Conservation (phyloP, 2,113 vertebrate genomes). For the Bos javanicus region DNA sequence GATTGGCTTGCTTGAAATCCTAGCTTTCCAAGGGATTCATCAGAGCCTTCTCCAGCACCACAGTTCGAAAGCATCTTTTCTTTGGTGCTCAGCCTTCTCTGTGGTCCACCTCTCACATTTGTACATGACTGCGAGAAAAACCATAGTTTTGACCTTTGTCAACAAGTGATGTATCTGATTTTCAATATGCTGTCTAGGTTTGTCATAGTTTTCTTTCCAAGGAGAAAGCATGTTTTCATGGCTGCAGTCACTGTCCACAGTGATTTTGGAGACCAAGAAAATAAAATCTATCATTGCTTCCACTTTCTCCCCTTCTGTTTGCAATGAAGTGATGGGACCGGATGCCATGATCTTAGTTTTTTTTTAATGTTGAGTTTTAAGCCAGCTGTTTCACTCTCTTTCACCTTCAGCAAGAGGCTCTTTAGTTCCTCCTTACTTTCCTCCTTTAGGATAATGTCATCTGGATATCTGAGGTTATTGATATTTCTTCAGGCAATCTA, state of each 20-base stretch:
- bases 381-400: neutral
- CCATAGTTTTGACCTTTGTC: neutral
- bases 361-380: neutral
- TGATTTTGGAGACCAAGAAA: neutral
- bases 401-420: neutral
- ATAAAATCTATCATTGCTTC: neutral
- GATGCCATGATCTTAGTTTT: neutral
- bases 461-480: neutral
- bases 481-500: neutral
- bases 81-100: neutral
- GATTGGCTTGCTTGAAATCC: neutral
- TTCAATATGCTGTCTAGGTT: neutral
- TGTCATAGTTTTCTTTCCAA: neutral
- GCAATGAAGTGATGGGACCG: neutral
- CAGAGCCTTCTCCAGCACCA: neutral
- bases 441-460: neutral
- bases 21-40: neutral
- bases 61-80: fast-evolving
- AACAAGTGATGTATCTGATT: neutral
- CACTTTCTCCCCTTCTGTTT: neutral
- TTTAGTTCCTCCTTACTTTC: neutral
- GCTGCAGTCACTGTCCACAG: neutral
- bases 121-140: neutral
- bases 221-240: neutral
- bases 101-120: neutral